A percentile compares a stretch with the other conserved stretches of the same genome.
phyloP scores from a whole-genome alignment of 1,140 invertebrate genomes.

The Heterodera schachtii region DNA sequence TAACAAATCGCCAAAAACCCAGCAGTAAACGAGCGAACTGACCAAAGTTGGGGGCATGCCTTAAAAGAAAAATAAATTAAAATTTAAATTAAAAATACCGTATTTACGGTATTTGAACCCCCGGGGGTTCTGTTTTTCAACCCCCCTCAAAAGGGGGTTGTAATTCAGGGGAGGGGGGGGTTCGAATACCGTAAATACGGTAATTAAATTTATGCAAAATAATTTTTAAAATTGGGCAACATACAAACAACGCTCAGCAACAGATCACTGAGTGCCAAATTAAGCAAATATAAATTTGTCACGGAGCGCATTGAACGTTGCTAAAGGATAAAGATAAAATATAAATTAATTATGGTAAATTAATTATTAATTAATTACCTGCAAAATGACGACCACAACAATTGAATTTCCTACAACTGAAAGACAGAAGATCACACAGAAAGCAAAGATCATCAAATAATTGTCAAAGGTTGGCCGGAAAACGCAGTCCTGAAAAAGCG shows the following conservation, averaged over 20 bases:
- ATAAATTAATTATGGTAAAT: conserved; percentile 4
- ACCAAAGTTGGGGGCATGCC: conserved; percentile 57
- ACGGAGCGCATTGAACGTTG: conserved; percentile 55
- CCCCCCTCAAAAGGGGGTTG: too few species aligned
- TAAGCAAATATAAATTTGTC: conserved; percentile 54
- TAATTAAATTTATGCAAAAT: neutral
- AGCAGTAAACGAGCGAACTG: conserved; percentile 55
- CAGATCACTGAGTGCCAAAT: conserved; percentile 53
- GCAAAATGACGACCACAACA: conserved; percentile 56
- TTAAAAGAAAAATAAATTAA: neutral
- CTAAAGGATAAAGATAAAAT: conserved; percentile 34
- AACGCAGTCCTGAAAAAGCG: conserved; percentile 12
- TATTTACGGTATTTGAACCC: too few species aligned
- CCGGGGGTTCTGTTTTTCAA: too few species aligned
- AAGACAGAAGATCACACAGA: conserved; percentile 47
- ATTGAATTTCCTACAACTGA: conserved; percentile 56
- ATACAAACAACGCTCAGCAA: conserved; percentile 50
- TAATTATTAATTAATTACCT: conserved; percentile 37
- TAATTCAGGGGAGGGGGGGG: too few species aligned
- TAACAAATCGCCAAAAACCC: conserved; percentile 57
- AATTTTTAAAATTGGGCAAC: neutral
- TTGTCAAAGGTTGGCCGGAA: conserved; percentile 40
- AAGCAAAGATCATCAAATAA: conserved; percentile 52
- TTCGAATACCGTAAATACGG: too few species aligned
- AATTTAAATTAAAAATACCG: neutral